Evolutionary conservation across 1,140 invertebrate species (phyloP).

Genomic region (Pomphorhynchus laevis): DNA sequence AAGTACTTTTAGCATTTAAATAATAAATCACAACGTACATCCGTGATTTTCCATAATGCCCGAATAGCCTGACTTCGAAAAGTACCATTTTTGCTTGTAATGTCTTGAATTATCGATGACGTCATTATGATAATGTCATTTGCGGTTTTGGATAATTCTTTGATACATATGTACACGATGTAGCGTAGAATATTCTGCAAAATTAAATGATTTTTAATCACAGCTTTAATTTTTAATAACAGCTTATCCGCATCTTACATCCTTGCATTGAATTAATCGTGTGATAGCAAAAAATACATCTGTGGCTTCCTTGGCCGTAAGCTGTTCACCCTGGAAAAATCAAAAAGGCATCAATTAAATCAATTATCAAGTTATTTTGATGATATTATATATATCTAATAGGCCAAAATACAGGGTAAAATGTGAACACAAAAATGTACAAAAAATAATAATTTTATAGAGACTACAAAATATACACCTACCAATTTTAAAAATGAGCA

Average conservation of each 20-base stretch:
- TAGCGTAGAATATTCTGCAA: slow-evolving; percentile 33
- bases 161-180: slow-evolving; percentile 82
- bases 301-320: slow-evolving; percentile 67
- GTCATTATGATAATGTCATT: slow-evolving; percentile 99
- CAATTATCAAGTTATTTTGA: slow-evolving; percentile 6
- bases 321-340: slow-evolving; percentile 34
- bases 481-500: not conserved
- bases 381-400: not conserved
- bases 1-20: too few species aligned
- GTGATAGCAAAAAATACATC: slow-evolving; percentile 97
- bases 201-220: slow-evolving; percentile 1
- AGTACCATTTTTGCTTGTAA: slow-evolving; percentile 86
- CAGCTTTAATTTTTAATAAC: not conserved
- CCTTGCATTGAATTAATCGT: slow-evolving; percentile 80
- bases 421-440: not conserved
- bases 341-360: slow-evolving; percentile 5
- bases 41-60: slow-evolving; percentile 78
- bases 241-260: slow-evolving; percentile 26
- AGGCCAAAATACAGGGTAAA: not conserved
- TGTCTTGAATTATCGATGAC: slow-evolving; percentile 62
- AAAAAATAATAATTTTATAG: slow-evolving; percentile 1
- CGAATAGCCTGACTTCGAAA: slow-evolving; percentile 74
- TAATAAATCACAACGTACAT: slow-evolving; percentile 29
- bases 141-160: slow-evolving; percentile 60
- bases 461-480: not conserved